Conservation (phyloP, 2,888 invertebrate genomes). For the Ommatoiulus sabulosus region DNA sequence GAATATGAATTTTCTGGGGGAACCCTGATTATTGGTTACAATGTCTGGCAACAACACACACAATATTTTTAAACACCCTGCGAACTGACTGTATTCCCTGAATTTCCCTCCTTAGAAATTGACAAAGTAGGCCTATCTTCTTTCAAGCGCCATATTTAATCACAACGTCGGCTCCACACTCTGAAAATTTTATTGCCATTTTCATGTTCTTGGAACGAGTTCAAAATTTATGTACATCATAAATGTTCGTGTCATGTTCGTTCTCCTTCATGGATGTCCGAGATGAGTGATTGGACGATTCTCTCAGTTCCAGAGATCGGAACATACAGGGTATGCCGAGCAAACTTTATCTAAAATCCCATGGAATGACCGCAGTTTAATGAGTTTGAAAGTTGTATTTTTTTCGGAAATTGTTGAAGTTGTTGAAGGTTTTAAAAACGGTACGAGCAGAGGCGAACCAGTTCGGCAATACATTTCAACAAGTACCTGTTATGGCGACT, state of each 20-base stretch:
- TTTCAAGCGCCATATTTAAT: background rate
- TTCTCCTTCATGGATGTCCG: background rate
- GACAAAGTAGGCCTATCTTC: no score
- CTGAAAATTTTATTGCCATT: background rate
- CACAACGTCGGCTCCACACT: background rate
- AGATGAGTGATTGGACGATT: background rate
- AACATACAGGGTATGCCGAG: background rate
- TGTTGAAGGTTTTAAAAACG: conserved; percentile 13
- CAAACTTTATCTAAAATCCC: background rate
- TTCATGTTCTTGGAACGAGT: conserved; percentile 9
- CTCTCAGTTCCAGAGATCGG: background rate
- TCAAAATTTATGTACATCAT: background rate
- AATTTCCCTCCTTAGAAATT: no score
- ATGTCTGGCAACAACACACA: no score
- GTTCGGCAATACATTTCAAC: background rate
- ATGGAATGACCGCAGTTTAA: background rate
- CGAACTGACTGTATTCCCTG: no score
- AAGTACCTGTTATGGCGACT: background rate
- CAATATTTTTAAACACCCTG: no score
- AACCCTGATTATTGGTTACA: no score
- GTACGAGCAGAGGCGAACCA: background rate
- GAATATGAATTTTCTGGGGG: no score
- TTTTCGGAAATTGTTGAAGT: background rate
- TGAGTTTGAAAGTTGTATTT: background rate
- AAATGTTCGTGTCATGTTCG: background rate